Percentiles rank a stretch among this genome's conserved stretches.
These are phyloP conservation scores for Enteromius trimaculatus DNA, from an alignment of 2,797 vertebrate species.

Conservation along the genomic window DNA sequence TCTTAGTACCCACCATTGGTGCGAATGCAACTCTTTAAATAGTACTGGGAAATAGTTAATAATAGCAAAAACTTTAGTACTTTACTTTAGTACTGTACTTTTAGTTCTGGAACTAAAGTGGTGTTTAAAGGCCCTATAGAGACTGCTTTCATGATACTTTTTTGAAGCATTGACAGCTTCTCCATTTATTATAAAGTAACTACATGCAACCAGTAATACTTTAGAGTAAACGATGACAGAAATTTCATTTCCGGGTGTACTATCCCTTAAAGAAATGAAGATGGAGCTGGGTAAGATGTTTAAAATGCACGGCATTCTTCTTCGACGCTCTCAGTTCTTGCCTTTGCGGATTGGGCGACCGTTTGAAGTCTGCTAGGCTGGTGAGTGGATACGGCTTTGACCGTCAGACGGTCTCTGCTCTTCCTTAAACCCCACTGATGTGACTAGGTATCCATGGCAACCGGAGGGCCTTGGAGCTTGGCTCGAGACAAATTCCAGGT, in stretches of 20 bases:
- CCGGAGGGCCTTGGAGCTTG: constrained; percentile 51
- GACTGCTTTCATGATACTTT: neutral
- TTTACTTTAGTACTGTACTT: too few species aligned
- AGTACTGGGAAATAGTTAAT: too few species aligned
- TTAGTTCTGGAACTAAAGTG: too few species aligned
- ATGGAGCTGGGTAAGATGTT: constrained; percentile 50
- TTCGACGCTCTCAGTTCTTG: constrained; percentile 24
- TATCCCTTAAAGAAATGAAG: constrained; percentile 49
- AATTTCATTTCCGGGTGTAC: neutral
- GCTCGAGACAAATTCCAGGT: constrained; percentile 65
- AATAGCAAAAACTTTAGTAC: too few species aligned
- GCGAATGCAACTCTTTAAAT: too few species aligned
- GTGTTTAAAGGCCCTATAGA: too few species aligned
- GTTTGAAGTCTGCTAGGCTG: constrained; percentile 71
- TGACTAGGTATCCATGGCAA: constrained; percentile 75
- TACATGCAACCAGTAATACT: neutral
- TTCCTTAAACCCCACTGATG: constrained; percentile 61
- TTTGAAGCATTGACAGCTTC: neutral
- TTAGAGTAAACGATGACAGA: neutral
- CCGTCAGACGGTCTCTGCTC: constrained; percentile 62
- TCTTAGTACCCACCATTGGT: too few species aligned
- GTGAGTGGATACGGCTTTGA: constrained; percentile 57
- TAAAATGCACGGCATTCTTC: constrained; percentile 61
- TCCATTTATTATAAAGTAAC: neutral
- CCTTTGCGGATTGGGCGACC: constrained; percentile 57